These are phyloP conservation scores for Motacilla tschutschensis DNA, from an alignment of 2,113 vertebrate genomes.

Conservation along the genomic window DNA sequence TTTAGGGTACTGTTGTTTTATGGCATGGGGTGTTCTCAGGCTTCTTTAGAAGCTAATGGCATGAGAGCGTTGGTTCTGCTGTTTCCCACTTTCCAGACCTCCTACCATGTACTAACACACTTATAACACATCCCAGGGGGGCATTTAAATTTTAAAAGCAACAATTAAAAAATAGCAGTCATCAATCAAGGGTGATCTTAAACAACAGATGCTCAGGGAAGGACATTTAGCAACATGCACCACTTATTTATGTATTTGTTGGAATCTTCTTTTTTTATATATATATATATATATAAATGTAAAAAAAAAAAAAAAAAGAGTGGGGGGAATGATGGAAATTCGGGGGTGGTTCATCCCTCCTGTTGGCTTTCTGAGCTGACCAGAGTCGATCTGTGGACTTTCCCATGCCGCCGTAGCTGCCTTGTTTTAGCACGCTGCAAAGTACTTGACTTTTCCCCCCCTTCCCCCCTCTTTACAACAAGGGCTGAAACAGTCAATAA, in stretches of 20 bases:
- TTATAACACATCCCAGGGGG: conserved; percentile 77
- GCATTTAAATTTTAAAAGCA: conserved; percentile 81
- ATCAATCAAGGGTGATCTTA: conserved; percentile 77
- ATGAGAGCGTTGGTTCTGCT: conserved; percentile 54
- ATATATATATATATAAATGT: background rate
- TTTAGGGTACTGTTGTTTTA: conserved; percentile 61
- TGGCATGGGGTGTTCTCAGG: conserved; percentile 40
- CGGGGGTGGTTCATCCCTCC: background rate
- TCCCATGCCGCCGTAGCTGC: background rate
- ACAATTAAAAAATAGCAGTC: conserved; percentile 82
- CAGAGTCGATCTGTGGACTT: background rate
- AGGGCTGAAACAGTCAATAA: conserved; percentile 75
- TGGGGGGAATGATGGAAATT: background rate
- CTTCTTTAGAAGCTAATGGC: conserved; percentile 51
- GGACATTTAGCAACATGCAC: conserved; percentile 64
- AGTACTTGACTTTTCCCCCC: conserved; percentile 56
- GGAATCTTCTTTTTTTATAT: background rate
- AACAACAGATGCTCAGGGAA: conserved; percentile 74
- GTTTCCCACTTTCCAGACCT: conserved; percentile 72
- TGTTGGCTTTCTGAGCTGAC: background rate
- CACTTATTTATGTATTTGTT: conserved; percentile 68
- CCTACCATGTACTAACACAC: conserved; percentile 71
- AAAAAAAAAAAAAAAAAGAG: background rate
- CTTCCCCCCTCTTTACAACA: conserved; percentile 45
- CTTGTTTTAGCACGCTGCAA: background rate